These are phyloP conservation scores for Piaya cayana DNA, from an alignment of 2,113 vertebrate genomes.

Conservation along the genomic window DNA sequence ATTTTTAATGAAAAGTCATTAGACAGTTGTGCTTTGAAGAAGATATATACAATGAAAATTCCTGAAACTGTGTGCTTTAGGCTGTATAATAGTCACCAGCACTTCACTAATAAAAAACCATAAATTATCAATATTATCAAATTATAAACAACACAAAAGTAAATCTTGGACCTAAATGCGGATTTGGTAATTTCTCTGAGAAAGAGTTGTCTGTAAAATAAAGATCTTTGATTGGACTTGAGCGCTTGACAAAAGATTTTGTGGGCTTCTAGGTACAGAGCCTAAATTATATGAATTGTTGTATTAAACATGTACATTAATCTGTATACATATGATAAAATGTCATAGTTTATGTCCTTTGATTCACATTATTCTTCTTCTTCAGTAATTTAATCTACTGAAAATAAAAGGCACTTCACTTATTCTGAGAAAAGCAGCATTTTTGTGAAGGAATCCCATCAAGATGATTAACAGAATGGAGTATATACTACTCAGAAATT, in stretches of 20 bases:
- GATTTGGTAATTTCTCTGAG: not conserved
- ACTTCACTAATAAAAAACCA: not conserved
- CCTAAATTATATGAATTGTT: not conserved
- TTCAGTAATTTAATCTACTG: not conserved
- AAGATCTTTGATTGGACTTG: not conserved
- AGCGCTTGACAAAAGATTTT: not conserved
- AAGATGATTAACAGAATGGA: not conserved
- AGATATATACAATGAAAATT: not conserved
- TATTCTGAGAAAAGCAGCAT: not conserved
- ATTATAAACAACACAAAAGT: not conserved
- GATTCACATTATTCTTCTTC: not conserved
- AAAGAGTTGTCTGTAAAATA: not conserved
- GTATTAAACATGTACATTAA: not conserved
- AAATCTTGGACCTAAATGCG: not conserved
- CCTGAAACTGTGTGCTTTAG: not conserved
- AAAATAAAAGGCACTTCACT: not conserved
- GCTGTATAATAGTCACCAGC: not conserved
- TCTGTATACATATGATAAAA: not conserved
- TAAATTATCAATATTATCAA: not conserved
- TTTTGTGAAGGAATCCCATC: not conserved
- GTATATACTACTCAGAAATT: not conserved
- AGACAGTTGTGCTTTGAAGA: not conserved
- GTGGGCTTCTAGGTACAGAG: accelerated
- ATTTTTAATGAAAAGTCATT: not conserved
- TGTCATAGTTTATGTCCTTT: not conserved